These are phyloP conservation scores for Pseudanteris insignis DNA, from an alignment of 2,888 invertebrate species.

Conservation along the genomic window DNA sequence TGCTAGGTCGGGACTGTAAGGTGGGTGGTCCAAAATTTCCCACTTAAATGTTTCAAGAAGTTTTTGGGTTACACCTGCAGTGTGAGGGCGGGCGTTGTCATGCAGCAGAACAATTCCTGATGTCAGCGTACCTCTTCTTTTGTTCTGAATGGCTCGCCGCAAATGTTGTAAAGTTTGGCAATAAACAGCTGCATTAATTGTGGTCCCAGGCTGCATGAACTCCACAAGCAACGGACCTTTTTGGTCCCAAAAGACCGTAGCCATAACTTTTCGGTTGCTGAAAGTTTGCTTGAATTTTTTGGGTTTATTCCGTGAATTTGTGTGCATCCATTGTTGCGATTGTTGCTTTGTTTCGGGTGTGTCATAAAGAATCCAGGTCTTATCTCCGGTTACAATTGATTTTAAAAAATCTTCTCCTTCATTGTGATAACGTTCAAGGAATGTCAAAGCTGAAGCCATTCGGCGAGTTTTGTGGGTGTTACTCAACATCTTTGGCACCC, in stretches of 20 bases:
- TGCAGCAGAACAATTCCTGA: constrained; percentile 10
- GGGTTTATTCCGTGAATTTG: background rate
- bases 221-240: background rate
- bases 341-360: constrained; percentile 3
- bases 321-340: constrained; percentile 8
- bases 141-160: constrained; percentile 31
- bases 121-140: constrained; percentile 18
- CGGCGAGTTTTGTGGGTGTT: background rate
- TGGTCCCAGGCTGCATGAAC: background rate
- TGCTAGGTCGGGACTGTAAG: background rate
- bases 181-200: background rate
- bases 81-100: constrained; percentile 20
- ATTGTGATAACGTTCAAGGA: constrained; percentile 24
- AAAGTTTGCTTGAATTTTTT: background rate
- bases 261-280: background rate
- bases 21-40: background rate
- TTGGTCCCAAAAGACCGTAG: background rate
- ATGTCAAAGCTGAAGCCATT: background rate
- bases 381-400: constrained; percentile 32
- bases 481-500: constrained; percentile 14
- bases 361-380: constrained; percentile 16
- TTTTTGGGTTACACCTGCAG: constrained; percentile 2
- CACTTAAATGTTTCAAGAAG: background rate
- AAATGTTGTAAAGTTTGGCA: background rate
- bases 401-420: constrained; percentile 46